Evolutionary conservation across 2,113 vertebrate genomes (phyloP), one percentile per base, ranked within the genome.

Genomic region (Pavo muticus): DNA sequence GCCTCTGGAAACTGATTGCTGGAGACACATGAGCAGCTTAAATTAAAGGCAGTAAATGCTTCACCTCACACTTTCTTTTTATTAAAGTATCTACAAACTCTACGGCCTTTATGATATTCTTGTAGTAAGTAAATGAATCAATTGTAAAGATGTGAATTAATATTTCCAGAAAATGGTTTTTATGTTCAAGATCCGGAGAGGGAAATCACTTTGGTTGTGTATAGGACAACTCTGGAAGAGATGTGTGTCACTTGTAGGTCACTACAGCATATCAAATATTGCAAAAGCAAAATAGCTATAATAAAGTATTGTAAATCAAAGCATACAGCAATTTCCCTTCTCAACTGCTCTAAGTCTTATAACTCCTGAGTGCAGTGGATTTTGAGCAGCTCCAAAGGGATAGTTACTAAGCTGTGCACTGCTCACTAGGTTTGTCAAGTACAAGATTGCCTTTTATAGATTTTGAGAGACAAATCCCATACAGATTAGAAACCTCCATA

Each of bases 21-120:
- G 73, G n/a, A 79, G 88, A 93, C 80, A 71, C 61, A 80, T 3
- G 88, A 81, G 69, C 32, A 80, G 23, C 24, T 77, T 67, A 73
- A 84, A 87, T 84, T 80, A 78, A 86, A 90, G 76, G 76, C 79
- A 94, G 69, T 94, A 93, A 96, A 95, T 91, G 90, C 72, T 94
- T 97, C 93, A 95, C 72, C 54, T 95, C 88, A 93, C 85, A 94
- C 94, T 90, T 93, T 77, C 57, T 86, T 90, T 91, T 93, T 90
- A 94, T 93, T 93, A 95, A 94, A 94, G 80, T 65, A 19, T 65
- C 32, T 95, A 64, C 40, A 72, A 90, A 50, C 5, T 5, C 89
- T 88, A 87, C 86, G 50, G 68, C 64, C 32, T 74, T 40, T 60
- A 44, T 74, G 52, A 64, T 74, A 77, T 69, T 74, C 69, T 32